A percentile compares a stretch with the other conserved stretches of the same genome.
Evolutionary conservation across 2,797 vertebrate species (phyloP).

Genomic region (Lacerta bilineata): DNA sequence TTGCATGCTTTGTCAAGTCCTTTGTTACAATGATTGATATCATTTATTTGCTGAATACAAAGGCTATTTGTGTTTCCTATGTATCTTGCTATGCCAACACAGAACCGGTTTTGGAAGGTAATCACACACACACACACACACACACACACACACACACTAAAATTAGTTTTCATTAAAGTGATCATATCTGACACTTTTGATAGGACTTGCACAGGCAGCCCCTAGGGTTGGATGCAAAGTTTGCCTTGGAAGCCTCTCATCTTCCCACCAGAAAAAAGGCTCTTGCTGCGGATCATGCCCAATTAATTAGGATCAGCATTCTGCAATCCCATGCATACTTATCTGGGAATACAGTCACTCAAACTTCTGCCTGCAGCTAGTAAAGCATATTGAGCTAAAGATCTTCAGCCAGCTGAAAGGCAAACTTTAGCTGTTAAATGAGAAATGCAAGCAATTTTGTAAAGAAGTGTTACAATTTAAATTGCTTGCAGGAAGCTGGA

Average conservation of each 20-base stretch:
- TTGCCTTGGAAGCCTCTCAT: neutral
- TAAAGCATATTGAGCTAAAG: neutral
- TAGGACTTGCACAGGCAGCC: too few relatives aligned
- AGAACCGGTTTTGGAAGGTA: neutral
- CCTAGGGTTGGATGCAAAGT: neutral
- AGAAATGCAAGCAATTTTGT: too few relatives aligned
- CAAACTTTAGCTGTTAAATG: neutral
- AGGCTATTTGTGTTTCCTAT: neutral
- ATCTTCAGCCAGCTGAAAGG: neutral
- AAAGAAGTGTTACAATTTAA: neutral
- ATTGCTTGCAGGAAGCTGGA: neutral
- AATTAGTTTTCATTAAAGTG: too few relatives aligned
- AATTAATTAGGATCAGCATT: neutral
- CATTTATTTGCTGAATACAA: neutral
- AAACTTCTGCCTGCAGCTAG: neutral
- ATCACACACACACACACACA: too few relatives aligned
- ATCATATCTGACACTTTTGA: neutral
- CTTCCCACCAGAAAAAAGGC: neutral
- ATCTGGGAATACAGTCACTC: neutral
- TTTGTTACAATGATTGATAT: neutral
- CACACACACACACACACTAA: too few relatives aligned
- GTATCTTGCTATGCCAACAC: neutral
- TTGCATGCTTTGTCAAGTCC: neutral
- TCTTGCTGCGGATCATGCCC: neutral
- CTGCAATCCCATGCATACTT: neutral